phyloP scores from a whole-genome alignment of 2,113 vertebrate species.

The Grantiella picta region DNA sequence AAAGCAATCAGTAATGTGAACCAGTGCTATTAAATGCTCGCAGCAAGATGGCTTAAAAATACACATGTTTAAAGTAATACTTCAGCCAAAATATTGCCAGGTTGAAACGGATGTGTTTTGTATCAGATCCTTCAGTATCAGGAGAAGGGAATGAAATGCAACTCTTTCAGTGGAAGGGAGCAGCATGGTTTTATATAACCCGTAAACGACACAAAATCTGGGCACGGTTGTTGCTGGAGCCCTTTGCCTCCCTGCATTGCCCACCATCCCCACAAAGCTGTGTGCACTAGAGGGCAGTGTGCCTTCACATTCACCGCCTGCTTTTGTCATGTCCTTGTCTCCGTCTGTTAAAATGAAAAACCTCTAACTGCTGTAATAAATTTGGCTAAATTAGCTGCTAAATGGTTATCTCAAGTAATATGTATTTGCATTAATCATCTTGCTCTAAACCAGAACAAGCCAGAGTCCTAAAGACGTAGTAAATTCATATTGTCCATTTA shows the following conservation, averaged over 20 bases:
- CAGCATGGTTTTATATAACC: slow-evolving; percentile 6
- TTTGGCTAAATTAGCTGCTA: slow-evolving; percentile 99
- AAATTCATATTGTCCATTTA: slow-evolving; percentile 96
- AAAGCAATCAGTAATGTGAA: slow-evolving; percentile 66
- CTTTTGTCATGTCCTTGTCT: slow-evolving; percentile 85
- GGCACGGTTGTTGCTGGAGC: neutral
- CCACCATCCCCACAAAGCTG: neutral
- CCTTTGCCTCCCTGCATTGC: neutral
- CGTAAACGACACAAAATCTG: neutral
- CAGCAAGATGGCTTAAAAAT: slow-evolving; percentile 56
- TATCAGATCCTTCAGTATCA: slow-evolving; percentile 31
- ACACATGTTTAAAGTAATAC: slow-evolving; percentile 63
- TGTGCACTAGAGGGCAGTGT: slow-evolving; percentile 86
- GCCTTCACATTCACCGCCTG: slow-evolving; percentile 68
- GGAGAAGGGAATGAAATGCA: slow-evolving; percentile 35
- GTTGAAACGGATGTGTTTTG: slow-evolving; percentile 57
- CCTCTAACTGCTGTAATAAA: slow-evolving; percentile 93
- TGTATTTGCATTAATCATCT: slow-evolving; percentile 99
- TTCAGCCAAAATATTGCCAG: slow-evolving; percentile 59
- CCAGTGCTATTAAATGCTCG: slow-evolving; percentile 30
- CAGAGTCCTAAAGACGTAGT: slow-evolving; percentile 85
- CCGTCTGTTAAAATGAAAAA: slow-evolving; percentile 84
- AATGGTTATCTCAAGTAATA: slow-evolving; percentile 99
- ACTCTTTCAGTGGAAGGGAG: slow-evolving; percentile 41
- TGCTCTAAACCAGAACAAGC: slow-evolving; percentile 92